A percentile compares a stretch with the other conserved stretches of the same genome.
Evolutionary conservation across 1,140 invertebrate species (phyloP).

Genomic region (Aphaenogaster ashmeadi): DNA sequence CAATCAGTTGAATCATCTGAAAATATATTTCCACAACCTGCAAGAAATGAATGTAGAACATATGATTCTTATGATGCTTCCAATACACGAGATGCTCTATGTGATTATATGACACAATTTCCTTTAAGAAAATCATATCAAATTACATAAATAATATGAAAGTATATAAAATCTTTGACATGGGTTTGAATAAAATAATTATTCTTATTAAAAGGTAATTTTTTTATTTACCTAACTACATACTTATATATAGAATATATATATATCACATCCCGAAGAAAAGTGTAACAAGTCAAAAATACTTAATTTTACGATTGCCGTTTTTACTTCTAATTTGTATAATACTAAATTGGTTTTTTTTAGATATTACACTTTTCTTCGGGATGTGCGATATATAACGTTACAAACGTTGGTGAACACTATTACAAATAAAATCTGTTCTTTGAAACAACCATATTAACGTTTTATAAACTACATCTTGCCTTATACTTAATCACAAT

Average conservation of each 20-base stretch:
- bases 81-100: conserved; percentile 1
- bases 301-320: no score
- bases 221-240: neutral
- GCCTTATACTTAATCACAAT: neutral
- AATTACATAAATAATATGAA: conserved; percentile 21
- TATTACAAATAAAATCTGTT: neutral
- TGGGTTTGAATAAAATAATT: neutral
- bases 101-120: conserved; percentile 17
- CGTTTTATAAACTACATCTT: neutral
- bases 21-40: neutral
- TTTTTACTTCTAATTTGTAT: no score
- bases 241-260: neutral
- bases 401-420: neutral
- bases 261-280: neutral
- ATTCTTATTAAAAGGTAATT: neutral
- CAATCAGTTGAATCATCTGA: neutral
- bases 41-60: conserved; percentile 28
- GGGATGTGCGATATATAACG: neutral
- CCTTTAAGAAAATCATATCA: conserved; percentile 32
- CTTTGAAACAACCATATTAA: neutral
- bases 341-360: no score
- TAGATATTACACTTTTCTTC: no score
- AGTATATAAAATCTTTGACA: neutral
- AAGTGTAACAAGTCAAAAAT: no score
- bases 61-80: conserved; percentile 16